Percentiles rank a stretch among this genome's conserved stretches.
Evolutionary conservation across 1,140 invertebrate species (phyloP).

Genomic region (Drosophila teissieri): DNA sequence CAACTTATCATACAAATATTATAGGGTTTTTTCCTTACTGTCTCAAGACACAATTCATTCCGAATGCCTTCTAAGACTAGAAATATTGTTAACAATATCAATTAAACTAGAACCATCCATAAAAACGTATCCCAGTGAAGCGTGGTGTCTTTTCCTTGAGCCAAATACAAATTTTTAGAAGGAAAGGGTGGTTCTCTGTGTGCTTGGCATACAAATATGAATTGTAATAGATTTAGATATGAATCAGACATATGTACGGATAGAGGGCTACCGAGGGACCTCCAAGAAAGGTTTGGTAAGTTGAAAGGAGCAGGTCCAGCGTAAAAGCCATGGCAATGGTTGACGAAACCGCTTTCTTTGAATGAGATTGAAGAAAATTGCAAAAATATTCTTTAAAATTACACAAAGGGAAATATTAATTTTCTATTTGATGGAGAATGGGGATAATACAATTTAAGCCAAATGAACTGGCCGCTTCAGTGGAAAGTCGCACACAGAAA

Average conservation of each 20-base stretch:
- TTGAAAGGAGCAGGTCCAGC: slow-evolving; percentile 63
- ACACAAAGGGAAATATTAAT: slow-evolving; percentile 55
- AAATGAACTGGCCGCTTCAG: slow-evolving; percentile 46
- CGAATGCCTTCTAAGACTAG: too few species aligned
- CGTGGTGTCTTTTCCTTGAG: slow-evolving; percentile 11
- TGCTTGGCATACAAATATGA: slow-evolving; percentile 74
- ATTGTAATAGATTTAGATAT: slow-evolving; percentile 78
- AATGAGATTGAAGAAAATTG: slow-evolving; percentile 43
- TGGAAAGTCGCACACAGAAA: background rate
- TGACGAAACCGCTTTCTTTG: slow-evolving; percentile 34
- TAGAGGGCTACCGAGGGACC: slow-evolving; percentile 9
- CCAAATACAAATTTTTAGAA: background rate
- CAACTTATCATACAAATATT: too few species aligned
- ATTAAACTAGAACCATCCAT: background rate
- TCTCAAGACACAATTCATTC: too few species aligned
- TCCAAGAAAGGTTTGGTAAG: slow-evolving; percentile 32
- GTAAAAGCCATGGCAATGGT: slow-evolving; percentile 70
- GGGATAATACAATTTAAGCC: slow-evolving; percentile 45
- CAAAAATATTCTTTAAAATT: slow-evolving; percentile 49
- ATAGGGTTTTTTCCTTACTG: too few species aligned
- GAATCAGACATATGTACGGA: slow-evolving; percentile 57
- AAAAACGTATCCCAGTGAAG: background rate
- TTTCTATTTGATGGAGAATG: slow-evolving; percentile 46
- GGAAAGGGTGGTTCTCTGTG: slow-evolving; percentile 28
- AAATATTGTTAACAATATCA: too few species aligned